Conservation (phyloP, 1,140 invertebrate genomes). For the Matsumurasca onukii region DNA sequence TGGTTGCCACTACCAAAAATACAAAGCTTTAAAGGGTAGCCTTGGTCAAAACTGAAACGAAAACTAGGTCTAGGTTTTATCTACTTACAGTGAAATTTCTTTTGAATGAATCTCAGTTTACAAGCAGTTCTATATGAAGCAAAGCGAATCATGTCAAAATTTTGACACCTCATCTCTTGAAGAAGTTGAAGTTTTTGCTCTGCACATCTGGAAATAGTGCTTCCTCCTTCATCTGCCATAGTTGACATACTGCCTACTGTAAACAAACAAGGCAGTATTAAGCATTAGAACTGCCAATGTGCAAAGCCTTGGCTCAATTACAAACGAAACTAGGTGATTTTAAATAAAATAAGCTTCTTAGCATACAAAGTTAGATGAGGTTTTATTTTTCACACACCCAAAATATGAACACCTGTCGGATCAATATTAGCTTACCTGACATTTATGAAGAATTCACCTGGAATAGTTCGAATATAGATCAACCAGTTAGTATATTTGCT, state of each 20-base stretch:
- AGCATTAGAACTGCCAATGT: too few species aligned
- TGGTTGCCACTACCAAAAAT: too few species aligned
- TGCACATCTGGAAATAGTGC: slow-evolving; percentile 24
- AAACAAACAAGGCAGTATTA: too few species aligned
- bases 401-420: not conserved
- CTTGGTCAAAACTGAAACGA: too few species aligned
- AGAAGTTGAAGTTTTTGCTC: slow-evolving; percentile 52
- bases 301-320: too few species aligned
- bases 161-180: slow-evolving; percentile 85
- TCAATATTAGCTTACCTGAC: not conserved
- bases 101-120: slow-evolving; percentile 96
- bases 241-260: not conserved
- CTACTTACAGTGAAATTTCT: slow-evolving; percentile 86
- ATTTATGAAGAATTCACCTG: too few species aligned
- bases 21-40: too few species aligned
- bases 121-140: slow-evolving; percentile 96
- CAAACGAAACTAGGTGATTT: too few species aligned
- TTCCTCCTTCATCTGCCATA: slow-evolving; percentile 28
- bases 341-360: too few species aligned
- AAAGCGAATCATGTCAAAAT: slow-evolving; percentile 95
- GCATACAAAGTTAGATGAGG: too few species aligned
- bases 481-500: too few species aligned
- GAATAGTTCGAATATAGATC: too few species aligned
- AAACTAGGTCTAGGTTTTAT: not conserved
- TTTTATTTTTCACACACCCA: not conserved